Evolutionary conservation across 2,888 invertebrate genomes (phyloP), one percentile per base, ranked within the genome.

Genomic region (Acleris holmiana): DNA sequence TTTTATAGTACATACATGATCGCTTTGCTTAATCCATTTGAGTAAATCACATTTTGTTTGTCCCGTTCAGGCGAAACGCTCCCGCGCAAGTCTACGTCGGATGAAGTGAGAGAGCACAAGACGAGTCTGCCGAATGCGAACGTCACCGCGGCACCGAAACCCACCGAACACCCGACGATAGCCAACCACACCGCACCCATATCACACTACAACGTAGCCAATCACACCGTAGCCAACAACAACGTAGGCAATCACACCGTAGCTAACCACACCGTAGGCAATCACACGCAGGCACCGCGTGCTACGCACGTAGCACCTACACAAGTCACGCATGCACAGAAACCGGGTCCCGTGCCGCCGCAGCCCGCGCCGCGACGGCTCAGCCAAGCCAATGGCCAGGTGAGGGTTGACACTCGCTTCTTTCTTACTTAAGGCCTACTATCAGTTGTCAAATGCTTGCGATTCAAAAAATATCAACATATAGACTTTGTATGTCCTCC

Each of bases 81-180:
- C 61, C 80, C 81, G 69, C 80, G 90, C 73, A 91, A 89, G 71
- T 91, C 91, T 5, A 89, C 82, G 66, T 89, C 91, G 67, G 91
- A 91, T 58, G 91, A 91, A 83, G 84, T 88, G 83, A 89, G 86
- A 80, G 91, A 91, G 71, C 83, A 85, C 80, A 88, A 85, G 76
- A 83, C 86, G 70, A 89, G 87, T 73, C 81, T 81, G 67, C 80
- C 79, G 74, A 89, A 88, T 81, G 78, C 88, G 78, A 89, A 84
- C 80, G 73, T 80, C 67, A 75, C 75, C 47, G 66, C 75, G 48
- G 55, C 73, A 67, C 76, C 67, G 67, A 85, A 82, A 78, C 78
- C 79, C 54, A 75, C 76, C 65, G 74, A 77, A 85, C 76, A 78
- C 79, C 68, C 75, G 70, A 77, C 48, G 18, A 57, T 58, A 25